These are phyloP conservation scores for Lepilemur ruficaudatus DNA, from an alignment of 2,797 vertebrate genomes.

Conservation along the genomic window DNA sequence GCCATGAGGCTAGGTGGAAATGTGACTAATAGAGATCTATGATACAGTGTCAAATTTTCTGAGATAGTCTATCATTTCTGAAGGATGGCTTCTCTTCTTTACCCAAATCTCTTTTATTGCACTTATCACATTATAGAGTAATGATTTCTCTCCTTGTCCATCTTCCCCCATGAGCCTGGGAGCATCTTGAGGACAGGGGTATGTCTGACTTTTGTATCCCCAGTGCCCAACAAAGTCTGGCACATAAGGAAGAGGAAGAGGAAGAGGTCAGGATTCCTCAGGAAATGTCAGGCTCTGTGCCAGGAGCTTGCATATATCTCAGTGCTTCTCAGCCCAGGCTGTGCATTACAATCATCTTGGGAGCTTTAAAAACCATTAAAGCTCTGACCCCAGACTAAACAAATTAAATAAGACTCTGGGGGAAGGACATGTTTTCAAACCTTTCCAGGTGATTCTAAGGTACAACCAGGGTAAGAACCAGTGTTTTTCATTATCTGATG, in stretches of 20 bases:
- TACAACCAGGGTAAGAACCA: neutral
- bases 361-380: neutral
- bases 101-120: neutral
- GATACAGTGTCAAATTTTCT: neutral
- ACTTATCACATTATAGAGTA: neutral
- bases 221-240: neutral
- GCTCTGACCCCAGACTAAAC: neutral
- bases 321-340: neutral
- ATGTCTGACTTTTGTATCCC: neutral
- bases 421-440: neutral
- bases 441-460: neutral
- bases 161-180: neutral
- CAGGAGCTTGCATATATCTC: neutral
- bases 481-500: constrained; percentile 20
- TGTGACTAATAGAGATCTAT: neutral
- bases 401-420: constrained; percentile 1
- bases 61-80: neutral
- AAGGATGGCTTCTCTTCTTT: neutral
- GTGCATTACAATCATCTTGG: neutral
- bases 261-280: neutral
- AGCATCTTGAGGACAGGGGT: neutral
- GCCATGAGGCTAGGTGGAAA: neutral
- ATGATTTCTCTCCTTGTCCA: neutral
- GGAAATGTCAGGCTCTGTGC: neutral
- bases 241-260: neutral